phyloP scores from a whole-genome alignment of 2,113 vertebrate species.

The Pygoscelis adeliae region DNA sequence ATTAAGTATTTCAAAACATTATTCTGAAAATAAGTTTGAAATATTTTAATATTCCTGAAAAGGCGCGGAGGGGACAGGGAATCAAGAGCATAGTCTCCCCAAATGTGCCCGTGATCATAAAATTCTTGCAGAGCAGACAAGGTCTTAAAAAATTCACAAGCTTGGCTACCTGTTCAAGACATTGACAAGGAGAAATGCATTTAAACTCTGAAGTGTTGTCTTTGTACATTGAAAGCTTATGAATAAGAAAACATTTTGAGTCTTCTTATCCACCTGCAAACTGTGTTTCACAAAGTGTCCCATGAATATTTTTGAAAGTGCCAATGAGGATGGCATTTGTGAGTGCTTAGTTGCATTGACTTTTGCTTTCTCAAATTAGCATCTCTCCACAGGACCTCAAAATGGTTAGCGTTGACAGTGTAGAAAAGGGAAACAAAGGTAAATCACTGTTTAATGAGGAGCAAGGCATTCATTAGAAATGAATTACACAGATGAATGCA shows the following conservation, averaged over 20 bases:
- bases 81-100: background rate
- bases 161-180: background rate
- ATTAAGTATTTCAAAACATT: background rate
- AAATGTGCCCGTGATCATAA: background rate
- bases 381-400: constrained; percentile 50
- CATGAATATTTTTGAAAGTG: constrained; percentile 34
- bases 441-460: constrained; percentile 73
- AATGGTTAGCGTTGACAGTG: constrained; percentile 51
- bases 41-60: background rate
- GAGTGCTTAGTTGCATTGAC: background rate
- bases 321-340: background rate
- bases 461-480: constrained; percentile 65
- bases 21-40: background rate
- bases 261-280: constrained; percentile 20
- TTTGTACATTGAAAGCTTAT: background rate
- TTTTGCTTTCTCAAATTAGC: constrained; percentile 59
- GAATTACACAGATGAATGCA: constrained; percentile 67
- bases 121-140: background rate
- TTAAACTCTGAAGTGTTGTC: background rate
- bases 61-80: background rate
- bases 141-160: background rate
- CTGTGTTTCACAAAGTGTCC: constrained; percentile 5
- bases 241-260: background rate
- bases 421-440: constrained; percentile 64
- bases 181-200: background rate